A percentile compares a stretch with the other conserved stretches of the same genome.
phyloP scores from a whole-genome alignment of 2,113 vertebrate species.

The Engystomops pustulosus region DNA sequence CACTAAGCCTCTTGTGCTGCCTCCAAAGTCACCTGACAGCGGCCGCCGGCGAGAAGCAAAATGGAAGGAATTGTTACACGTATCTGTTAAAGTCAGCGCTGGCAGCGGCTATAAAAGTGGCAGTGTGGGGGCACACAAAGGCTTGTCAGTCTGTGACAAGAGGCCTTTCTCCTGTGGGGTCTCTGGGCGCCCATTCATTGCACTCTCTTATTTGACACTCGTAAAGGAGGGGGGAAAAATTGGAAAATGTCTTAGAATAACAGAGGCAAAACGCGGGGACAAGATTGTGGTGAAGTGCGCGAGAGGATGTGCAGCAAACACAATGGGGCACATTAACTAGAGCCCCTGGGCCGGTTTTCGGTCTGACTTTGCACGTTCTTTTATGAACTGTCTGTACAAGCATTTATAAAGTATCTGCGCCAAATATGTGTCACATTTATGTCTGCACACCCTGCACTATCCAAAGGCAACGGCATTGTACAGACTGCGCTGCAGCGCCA shows the following conservation, averaged over 20 bases:
- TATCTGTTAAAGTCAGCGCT: conserved; percentile 34
- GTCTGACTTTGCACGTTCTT: no score
- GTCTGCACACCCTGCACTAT: no score
- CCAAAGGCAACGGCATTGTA: no score
- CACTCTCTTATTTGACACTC: not conserved
- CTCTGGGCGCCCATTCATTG: not conserved
- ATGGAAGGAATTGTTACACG: conserved; percentile 31
- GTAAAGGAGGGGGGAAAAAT: conserved; percentile 4
- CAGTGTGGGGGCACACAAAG: conserved; percentile 28
- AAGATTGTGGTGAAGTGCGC: not conserved
- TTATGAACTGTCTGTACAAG: no score
- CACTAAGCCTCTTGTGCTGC: conserved; percentile 36
- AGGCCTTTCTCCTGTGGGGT: not conserved
- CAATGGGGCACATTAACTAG: no score
- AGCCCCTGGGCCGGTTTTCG: no score
- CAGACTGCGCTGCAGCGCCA: no score
- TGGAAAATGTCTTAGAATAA: conserved; percentile 38
- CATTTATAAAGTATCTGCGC: no score
- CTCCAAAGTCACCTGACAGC: conserved; percentile 21
- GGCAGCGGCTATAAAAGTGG: not conserved
- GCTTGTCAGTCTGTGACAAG: conserved; percentile 33
- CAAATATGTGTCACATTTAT: no score
- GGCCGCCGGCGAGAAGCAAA: conserved; percentile 3
- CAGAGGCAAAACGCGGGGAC: not conserved
- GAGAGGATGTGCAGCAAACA: not conserved